These are phyloP conservation scores for Hycleus cichorii DNA, from an alignment of 1,140 invertebrate genomes.

Conservation along the genomic window DNA sequence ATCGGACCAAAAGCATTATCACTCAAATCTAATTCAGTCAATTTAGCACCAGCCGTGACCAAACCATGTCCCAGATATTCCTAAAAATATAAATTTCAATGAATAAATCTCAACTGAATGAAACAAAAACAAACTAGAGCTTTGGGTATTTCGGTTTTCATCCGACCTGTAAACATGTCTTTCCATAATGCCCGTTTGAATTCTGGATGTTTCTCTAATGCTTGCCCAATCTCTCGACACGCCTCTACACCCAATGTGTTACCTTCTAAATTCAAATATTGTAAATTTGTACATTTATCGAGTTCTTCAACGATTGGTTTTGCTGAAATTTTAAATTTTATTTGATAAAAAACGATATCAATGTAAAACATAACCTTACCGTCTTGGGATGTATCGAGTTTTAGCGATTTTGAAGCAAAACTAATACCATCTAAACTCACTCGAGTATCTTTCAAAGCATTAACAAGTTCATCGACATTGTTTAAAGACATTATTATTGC, in stretches of 20 bases:
- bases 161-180: conserved; percentile 91
- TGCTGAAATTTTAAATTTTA: conserved; percentile 44
- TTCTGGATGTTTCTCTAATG: conserved; percentile 64
- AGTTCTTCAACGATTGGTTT: conserved; percentile 58
- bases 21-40: conserved; percentile 87
- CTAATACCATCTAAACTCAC: conserved; percentile 45
- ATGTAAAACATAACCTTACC: conserved; percentile 42
- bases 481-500: conserved; percentile 14
- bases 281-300: conserved; percentile 50
- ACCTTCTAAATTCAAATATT: conserved; percentile 79
- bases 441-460: conserved; percentile 30
- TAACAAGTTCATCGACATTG: conserved; percentile 29
- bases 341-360: conserved; percentile 3
- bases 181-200: conserved; percentile 86
- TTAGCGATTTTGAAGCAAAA: conserved; percentile 59
- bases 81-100: conserved; percentile 39
- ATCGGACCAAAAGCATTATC: conserved; percentile 98
- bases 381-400: conserved; percentile 58
- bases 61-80: conserved; percentile 74
- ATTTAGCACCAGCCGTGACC: conserved; percentile 64
- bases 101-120: background rate
- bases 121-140: conserved; percentile 57
- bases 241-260: conserved; percentile 90
- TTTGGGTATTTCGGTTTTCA: conserved; percentile 91
- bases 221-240: conserved; percentile 74